Evolutionary conservation across 2,797 vertebrate genomes (phyloP).

Genomic region (Gymnodraco acuticeps): DNA sequence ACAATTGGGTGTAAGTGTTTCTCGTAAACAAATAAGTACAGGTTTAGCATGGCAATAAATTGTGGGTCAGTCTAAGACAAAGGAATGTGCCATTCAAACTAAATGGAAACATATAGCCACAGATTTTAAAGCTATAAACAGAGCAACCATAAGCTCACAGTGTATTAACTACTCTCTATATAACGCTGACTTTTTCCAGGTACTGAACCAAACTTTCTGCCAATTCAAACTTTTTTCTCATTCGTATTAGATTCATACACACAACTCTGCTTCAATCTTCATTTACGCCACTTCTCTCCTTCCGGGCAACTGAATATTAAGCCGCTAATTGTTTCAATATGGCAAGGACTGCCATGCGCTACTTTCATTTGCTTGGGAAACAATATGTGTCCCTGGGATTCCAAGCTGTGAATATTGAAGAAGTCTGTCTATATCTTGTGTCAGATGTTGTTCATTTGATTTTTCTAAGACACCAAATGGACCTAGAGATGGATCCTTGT

Average conservation of each 20-base stretch:
- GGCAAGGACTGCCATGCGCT: constrained; percentile 59
- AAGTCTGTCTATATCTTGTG: constrained; percentile 82
- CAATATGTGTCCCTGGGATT: constrained; percentile 64
- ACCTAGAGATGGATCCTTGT: constrained; percentile 71
- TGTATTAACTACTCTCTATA: constrained; percentile 20
- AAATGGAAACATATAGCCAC: constrained; percentile 53
- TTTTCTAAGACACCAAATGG: constrained; percentile 79
- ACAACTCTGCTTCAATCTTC: constrained; percentile 42
- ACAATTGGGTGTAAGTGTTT: constrained; percentile 32
- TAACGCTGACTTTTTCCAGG: constrained; percentile 31
- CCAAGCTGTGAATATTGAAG: constrained; percentile 82
- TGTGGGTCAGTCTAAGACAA: constrained; percentile 48
- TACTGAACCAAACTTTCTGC: constrained; percentile 39
- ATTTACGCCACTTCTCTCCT: constrained; percentile 39
- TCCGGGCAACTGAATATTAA: constrained; percentile 72
- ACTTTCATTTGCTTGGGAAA: constrained; percentile 76
- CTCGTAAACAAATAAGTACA: constrained; percentile 32
- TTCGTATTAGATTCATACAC: constrained; percentile 31
- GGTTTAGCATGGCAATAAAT: constrained; percentile 43
- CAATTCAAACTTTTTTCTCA: constrained; percentile 25
- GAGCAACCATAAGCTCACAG: constrained; percentile 31
- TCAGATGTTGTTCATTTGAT: constrained; percentile 82
- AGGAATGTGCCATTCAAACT: constrained; percentile 49
- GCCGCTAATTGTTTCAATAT: constrained; percentile 73
- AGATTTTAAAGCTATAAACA: constrained; percentile 48